These are phyloP conservation scores for Conus betulinus DNA, from an alignment of 1,140 invertebrate species.

Conservation along the genomic window DNA sequence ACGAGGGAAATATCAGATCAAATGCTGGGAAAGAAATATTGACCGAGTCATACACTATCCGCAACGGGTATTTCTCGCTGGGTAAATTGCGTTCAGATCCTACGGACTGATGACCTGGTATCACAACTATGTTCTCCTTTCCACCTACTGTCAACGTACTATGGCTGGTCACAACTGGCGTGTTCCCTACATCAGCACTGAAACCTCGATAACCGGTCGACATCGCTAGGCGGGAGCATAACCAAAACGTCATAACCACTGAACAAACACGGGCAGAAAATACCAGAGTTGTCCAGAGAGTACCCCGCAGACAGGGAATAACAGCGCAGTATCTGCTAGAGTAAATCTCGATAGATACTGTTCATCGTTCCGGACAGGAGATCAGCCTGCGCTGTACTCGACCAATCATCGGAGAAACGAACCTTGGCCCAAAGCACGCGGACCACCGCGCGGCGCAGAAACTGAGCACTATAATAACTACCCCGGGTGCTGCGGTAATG, in stretches of 20 bases:
- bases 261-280: background rate
- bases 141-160: background rate
- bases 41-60: too few species aligned
- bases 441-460: background rate
- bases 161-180: background rate
- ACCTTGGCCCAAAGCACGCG: background rate
- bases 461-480: background rate
- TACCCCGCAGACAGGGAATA: background rate
- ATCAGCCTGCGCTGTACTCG: background rate
- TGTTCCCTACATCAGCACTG: too few species aligned
- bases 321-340: background rate
- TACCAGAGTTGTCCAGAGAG: background rate
- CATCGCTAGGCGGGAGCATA: too few species aligned
- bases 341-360: background rate
- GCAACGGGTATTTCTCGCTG: background rate
- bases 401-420: background rate
- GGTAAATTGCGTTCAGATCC: too few species aligned
- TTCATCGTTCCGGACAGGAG: background rate
- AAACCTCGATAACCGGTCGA: background rate
- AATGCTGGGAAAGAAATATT: too few species aligned
- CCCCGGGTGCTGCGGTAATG: too few species aligned
- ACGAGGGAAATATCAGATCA: background rate
- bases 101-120: too few species aligned
- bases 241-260: background rate
- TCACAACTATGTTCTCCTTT: too few species aligned